Evolutionary conservation across 2,888 invertebrate species (phyloP), one percentile per base, ranked within the genome.

Genomic region (Drosophila tanythrix): DNA sequence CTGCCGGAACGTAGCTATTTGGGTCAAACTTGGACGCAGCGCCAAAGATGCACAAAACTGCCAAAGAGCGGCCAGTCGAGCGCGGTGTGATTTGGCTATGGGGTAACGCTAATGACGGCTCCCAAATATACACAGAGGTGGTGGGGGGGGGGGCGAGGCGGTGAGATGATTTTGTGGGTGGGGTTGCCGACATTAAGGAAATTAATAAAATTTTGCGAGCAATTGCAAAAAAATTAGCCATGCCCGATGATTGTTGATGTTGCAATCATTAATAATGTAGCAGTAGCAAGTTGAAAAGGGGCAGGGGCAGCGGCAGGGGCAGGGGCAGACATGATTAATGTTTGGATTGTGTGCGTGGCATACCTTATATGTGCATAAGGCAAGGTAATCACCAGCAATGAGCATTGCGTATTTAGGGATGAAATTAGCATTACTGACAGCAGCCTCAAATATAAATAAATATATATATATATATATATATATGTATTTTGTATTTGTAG

Each of bases 171-270:
- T 21, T 21, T 7, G 27, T 2, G 18, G 31, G 8, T 18, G 6
- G 43, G 50, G 27, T 7, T 25, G 43, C 13, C 56, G 27, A 36
- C 58, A 69, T 62, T 59, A 56, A 65, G 65, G 64, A 70, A 68
- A 82, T 84, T 84, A 78, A 81, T 75, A 83, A 70, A 70, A 81
- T 82, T 70, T 83, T 72, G 70, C 84, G 72, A 79, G 82, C 81
- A 83, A 83, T 82, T 83, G 75, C 82, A 79, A 76, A 80, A 82
- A 82, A 83, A 81, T 81, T 83, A 81, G 79, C 80, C 82, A 69
- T 68, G 79, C 55, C 73, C 73, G 70, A 82, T 82, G 85, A 82
- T 82, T 82, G 81, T 81, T 78, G 71, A 83, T 81, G 81, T 72
- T 81, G 59, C 77, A 81, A 70, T 71, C 82, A 81, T 83, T 81